Conservation (phyloP, 2,888 invertebrate genomes). For the Aphodius sticticus region DNA sequence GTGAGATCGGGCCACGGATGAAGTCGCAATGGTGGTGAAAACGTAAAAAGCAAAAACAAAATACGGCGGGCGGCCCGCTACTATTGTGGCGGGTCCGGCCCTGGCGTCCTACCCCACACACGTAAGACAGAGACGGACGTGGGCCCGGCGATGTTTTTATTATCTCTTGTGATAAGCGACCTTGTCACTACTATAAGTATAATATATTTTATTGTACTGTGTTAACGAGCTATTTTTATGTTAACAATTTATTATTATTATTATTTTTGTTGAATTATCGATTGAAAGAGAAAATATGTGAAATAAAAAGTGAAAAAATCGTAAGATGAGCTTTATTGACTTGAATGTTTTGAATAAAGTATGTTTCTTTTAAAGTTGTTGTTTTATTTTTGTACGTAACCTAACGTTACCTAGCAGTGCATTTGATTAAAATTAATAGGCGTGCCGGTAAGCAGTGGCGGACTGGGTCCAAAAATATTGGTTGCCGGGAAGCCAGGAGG, state of each 20-base stretch:
- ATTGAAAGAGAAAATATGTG: not conserved
- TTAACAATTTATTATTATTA: not conserved
- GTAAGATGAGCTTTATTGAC: not conserved
- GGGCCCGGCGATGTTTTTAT: slow-evolving; percentile 10
- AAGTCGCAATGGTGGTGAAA: not conserved
- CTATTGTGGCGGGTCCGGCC: slow-evolving; percentile 30
- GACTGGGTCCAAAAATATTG: too few relatives aligned
- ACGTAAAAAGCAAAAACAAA: not conserved
- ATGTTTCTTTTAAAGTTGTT: not conserved
- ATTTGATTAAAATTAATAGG: too few relatives aligned
- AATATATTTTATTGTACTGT: not conserved
- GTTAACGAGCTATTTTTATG: slow-evolving; percentile 4
- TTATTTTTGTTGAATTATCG: slow-evolving; percentile 4
- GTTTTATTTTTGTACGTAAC: not conserved
- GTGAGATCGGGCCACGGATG: not conserved
- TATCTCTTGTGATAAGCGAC: slow-evolving; percentile 58
- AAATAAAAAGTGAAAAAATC: slow-evolving; percentile 4
- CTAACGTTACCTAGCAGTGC: too few relatives aligned
- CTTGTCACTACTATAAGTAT: slow-evolving; percentile 57
- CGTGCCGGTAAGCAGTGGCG: too few relatives aligned
- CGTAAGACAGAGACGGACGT: slow-evolving; percentile 4
- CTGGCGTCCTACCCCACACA: slow-evolving; percentile 13
- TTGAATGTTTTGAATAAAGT: not conserved
- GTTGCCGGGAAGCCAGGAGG: too few relatives aligned
- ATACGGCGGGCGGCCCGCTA: slow-evolving; percentile 8